phyloP scores from a whole-genome alignment of 2,888 invertebrate species.

The Loripinus fragilis region DNA sequence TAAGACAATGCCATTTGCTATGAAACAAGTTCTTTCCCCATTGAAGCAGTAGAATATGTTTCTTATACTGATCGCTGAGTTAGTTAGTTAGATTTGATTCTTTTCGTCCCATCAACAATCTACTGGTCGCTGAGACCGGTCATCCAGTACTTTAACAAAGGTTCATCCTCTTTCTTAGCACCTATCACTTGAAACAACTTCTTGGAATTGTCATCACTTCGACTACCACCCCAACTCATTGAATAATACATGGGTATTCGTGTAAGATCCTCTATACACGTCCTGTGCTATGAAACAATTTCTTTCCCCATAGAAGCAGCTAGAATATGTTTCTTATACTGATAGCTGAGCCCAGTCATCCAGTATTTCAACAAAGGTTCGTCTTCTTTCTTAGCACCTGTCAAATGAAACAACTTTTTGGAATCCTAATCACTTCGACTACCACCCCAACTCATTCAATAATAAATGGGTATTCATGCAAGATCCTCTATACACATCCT shows the following conservation, averaged over 20 bases:
- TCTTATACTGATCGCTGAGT: slow-evolving; percentile 84
- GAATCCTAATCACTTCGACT: slow-evolving; percentile 82
- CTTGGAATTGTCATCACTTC: slow-evolving; percentile 82
- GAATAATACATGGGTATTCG: too few relatives aligned
- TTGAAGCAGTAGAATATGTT: slow-evolving; percentile 81
- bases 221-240: slow-evolving; percentile 82
- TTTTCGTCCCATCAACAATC: too few relatives aligned
- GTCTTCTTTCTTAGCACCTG: slow-evolving; percentile 83
- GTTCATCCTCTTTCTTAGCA: slow-evolving; percentile 82
- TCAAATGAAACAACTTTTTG: slow-evolving; percentile 80
- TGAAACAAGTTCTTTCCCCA: background rate
- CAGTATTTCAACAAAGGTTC: slow-evolving; percentile 84
- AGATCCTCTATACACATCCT: too few relatives aligned
- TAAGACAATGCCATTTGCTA: too few relatives aligned
- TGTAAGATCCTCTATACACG: too few relatives aligned
- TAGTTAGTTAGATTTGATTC: too few relatives aligned
- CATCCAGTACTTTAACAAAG: too few relatives aligned
- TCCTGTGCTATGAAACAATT: too few relatives aligned
- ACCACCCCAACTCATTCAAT: too few relatives aligned
- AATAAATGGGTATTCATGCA: too few relatives aligned
- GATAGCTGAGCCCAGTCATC: slow-evolving; percentile 85
- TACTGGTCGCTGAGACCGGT: slow-evolving; percentile 85
- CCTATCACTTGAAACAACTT: slow-evolving; percentile 82
- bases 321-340: slow-evolving; percentile 84
- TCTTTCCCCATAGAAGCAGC: slow-evolving; percentile 71